Evolutionary conservation across 2,113 vertebrate species (phyloP).

Genomic region (Acanthisitta chloris): DNA sequence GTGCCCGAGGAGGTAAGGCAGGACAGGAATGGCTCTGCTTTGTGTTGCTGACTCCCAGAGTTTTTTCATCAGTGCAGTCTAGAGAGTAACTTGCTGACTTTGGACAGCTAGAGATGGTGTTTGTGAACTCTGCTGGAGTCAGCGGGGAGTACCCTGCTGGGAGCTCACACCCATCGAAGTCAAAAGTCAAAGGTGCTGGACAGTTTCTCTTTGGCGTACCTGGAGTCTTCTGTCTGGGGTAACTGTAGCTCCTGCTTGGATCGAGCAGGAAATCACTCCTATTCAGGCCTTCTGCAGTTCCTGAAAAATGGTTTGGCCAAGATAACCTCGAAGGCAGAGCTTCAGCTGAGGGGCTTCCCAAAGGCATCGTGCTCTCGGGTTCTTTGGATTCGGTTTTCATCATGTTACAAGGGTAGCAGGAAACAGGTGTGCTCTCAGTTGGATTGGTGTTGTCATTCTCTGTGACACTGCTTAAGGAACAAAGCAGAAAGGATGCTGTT

Average conservation of each 20-base stretch:
- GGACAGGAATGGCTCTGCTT: conserved; percentile 93
- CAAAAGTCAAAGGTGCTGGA: conserved; percentile 83
- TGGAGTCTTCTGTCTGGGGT: conserved; percentile 89
- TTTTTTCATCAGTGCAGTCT: conserved; percentile 83
- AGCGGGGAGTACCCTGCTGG: conserved; percentile 21
- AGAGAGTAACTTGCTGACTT: conserved; percentile 91
- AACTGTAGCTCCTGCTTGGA: conserved; percentile 91
- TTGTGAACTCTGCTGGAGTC: conserved; percentile 44
- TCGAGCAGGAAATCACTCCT: conserved; percentile 81
- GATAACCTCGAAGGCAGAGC: conserved; percentile 83
- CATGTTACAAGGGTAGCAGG: conserved; percentile 87
- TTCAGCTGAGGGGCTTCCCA: conserved; percentile 73
- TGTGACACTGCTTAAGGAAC: conserved; percentile 72
- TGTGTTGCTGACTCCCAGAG: conserved; percentile 67
- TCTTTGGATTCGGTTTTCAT: conserved; percentile 73
- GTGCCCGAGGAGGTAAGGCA: conserved; percentile 88
- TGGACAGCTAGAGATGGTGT: conserved; percentile 74
- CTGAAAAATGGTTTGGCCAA: conserved; percentile 91
- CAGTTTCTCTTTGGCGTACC: conserved; percentile 85
- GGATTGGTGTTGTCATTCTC: conserved; percentile 76
- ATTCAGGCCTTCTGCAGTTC: conserved; percentile 74
- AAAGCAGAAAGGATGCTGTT: conserved; percentile 46
- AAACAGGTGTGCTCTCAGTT: conserved; percentile 74
- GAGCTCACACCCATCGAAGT: conserved; percentile 75
- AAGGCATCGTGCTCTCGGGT: conserved; percentile 64